A percentile compares a stretch with the other conserved stretches of the same genome.
Conservation (phyloP, 2,113 vertebrate species). For the Xiphias gladius region DNA sequence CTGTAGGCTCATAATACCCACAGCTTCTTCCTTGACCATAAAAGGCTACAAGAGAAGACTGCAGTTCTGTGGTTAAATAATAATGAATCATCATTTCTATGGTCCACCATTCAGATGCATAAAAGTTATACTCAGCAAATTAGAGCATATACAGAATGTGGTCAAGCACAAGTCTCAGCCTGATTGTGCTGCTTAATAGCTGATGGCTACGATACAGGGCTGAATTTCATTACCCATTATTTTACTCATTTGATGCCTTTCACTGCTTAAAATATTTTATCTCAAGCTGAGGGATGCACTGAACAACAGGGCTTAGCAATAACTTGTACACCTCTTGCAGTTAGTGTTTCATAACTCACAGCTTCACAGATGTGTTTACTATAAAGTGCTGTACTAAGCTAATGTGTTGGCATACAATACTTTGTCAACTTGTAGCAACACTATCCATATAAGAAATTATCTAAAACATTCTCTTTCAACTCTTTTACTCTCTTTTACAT, state of each 20-base stretch:
- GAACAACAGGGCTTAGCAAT: background rate
- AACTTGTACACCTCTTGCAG: background rate
- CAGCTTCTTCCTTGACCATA: conserved; percentile 5
- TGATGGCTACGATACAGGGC: conserved; percentile 6
- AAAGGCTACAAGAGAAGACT: conserved; percentile 17
- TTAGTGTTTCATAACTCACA: conserved; percentile 4
- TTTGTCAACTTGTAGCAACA: conserved; percentile 10
- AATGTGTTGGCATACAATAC: background rate
- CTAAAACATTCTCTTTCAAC: background rate
- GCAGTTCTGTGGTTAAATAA: conserved; percentile 27
- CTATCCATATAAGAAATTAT: background rate
- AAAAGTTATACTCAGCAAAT: conserved; percentile 37
- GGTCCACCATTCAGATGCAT: conserved; percentile 34
- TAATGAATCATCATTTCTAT: conserved; percentile 41
- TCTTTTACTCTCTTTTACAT: background rate
- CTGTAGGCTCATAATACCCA: background rate
- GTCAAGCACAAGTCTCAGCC: conserved; percentile 12
- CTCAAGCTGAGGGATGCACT: background rate
- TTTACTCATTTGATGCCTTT: conserved; percentile 13
- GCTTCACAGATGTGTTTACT: background rate
- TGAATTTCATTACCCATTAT: conserved; percentile 8
- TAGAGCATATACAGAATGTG: background rate
- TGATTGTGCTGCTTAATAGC: conserved; percentile 4
- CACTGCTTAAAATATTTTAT: conserved; percentile 22
- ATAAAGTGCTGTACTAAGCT: conserved; percentile 4